Conservation (phyloP, 1,140 invertebrate genomes). For the Hylyphantes graminicola region DNA sequence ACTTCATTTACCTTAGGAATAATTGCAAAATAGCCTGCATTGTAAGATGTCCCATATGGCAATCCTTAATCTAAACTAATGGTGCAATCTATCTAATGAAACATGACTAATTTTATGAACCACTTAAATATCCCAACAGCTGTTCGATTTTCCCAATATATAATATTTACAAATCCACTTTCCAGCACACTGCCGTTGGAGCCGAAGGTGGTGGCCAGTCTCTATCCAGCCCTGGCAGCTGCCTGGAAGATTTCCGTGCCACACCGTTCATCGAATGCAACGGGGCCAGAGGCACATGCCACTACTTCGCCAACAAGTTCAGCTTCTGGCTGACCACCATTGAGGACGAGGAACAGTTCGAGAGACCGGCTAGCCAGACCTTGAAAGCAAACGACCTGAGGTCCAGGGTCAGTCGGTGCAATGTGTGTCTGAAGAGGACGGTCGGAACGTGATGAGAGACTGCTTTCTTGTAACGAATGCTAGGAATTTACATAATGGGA, state of each 20-base stretch:
- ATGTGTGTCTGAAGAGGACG: conserved; percentile 82
- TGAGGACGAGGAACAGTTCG: conserved; percentile 78
- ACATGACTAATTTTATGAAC: too few relatives aligned
- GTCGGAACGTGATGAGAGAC: conserved; percentile 29
- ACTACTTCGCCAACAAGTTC: conserved; percentile 96
- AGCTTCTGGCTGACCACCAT: conserved; percentile 98
- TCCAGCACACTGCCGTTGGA: conserved; percentile 88
- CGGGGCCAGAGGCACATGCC: conserved; percentile 89
- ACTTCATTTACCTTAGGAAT: too few relatives aligned
- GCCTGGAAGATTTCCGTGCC: conserved; percentile 88
- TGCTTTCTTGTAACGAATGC: too few relatives aligned
- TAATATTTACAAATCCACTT: not conserved
- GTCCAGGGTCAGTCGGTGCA: conserved; percentile 88
- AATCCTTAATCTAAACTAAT: too few relatives aligned
- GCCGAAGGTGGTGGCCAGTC: conserved; percentile 90
- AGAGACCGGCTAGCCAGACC: conserved; percentile 85
- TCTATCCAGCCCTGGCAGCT: conserved; percentile 90
- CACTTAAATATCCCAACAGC: too few relatives aligned
- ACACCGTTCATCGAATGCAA: conserved; percentile 95
- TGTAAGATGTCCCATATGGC: too few relatives aligned
- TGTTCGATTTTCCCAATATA: too few relatives aligned
- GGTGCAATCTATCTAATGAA: too few relatives aligned
- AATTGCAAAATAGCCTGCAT: too few relatives aligned
- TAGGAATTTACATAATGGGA: too few relatives aligned
- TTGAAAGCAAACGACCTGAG: conserved; percentile 90